These are phyloP conservation scores for Oncorhynchus kisutch DNA, from an alignment of 2,113 vertebrate genomes.

Conservation along the genomic window DNA sequence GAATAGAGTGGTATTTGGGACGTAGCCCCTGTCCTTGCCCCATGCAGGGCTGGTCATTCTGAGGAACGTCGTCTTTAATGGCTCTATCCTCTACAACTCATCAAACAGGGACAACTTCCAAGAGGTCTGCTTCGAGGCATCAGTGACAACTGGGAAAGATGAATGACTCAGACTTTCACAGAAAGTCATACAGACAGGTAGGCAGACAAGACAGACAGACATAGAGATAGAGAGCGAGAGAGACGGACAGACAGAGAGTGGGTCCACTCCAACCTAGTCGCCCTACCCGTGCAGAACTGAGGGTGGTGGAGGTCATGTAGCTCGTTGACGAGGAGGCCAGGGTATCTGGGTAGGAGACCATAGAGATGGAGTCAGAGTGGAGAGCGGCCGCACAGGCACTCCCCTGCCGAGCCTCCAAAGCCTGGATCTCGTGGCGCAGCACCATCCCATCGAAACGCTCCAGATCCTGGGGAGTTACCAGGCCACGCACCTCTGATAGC, in stretches of 20 bases:
- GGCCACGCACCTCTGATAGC: slow-evolving; percentile 69
- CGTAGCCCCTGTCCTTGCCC: background rate
- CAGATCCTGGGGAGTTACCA: slow-evolving; percentile 84
- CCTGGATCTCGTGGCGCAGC: slow-evolving; percentile 84
- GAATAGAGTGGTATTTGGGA: too few species aligned
- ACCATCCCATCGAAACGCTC: slow-evolving; percentile 88
- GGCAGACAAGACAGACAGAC: too few species aligned
- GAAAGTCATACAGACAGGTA: too few species aligned
- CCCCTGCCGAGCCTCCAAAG: slow-evolving; percentile 82
- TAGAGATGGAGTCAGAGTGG: slow-evolving; percentile 78
- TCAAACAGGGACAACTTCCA: too few species aligned
- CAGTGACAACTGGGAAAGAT: too few species aligned
- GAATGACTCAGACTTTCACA: background rate
- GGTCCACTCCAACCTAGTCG: too few species aligned
- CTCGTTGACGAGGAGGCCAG: slow-evolving; percentile 87
- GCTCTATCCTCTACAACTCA: too few species aligned
- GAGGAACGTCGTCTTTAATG: too few species aligned
- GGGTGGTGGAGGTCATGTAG: slow-evolving; percentile 90
- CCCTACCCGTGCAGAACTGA: slow-evolving; percentile 93
- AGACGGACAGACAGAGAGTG: background rate
- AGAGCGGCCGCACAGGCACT: slow-evolving; percentile 43
- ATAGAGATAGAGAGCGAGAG: background rate
- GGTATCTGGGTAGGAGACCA: slow-evolving; percentile 88
- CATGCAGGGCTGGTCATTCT: too few species aligned
- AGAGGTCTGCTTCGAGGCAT: too few species aligned